These are phyloP conservation scores for Synergus umbraculus DNA, from an alignment of 2,888 invertebrate genomes.

Conservation along the genomic window DNA sequence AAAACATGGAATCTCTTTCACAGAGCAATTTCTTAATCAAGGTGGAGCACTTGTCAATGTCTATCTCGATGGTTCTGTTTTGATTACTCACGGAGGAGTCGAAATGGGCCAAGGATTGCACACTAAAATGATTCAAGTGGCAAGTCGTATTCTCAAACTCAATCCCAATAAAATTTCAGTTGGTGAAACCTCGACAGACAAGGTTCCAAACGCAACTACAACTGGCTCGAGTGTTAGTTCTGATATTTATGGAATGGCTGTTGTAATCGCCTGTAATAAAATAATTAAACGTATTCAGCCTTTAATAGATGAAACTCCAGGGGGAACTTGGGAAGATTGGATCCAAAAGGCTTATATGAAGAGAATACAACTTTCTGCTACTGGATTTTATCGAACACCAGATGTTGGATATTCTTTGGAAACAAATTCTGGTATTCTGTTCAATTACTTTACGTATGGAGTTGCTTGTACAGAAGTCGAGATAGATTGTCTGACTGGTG, in stretches of 20 bases:
- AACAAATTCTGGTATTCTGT: conserved; percentile 83
- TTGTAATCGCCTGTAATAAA: conserved; percentile 87
- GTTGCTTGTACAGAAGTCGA: conserved; percentile 91
- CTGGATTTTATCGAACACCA: conserved; percentile 88
- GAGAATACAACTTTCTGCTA: conserved; percentile 87
- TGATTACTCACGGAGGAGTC: conserved; percentile 91
- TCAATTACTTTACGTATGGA: conserved; percentile 89
- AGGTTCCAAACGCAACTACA: conserved; percentile 91
- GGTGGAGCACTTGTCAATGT: conserved; percentile 90
- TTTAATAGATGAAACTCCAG: conserved; percentile 85
- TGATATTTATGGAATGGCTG: conserved; percentile 93
- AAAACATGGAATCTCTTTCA: conserved; percentile 90
- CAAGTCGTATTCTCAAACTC: conserved; percentile 85
- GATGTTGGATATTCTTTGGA: conserved; percentile 84
- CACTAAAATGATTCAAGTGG: conserved; percentile 94
- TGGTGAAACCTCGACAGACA: conserved; percentile 89
- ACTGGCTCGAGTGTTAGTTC: conserved; percentile 92
- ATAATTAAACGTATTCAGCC: conserved; percentile 86
- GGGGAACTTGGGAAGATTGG: conserved; percentile 90
- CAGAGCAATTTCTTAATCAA: conserved; percentile 85
- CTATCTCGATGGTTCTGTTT: conserved; percentile 90
- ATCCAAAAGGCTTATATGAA: conserved; percentile 86
- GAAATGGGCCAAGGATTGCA: conserved; percentile 98
- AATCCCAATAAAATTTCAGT: conserved; percentile 86
- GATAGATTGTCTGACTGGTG: conserved; percentile 94